Percentiles rank a stretch among this genome's conserved stretches.
phyloP scores from a whole-genome alignment of 2,797 vertebrate species.

The Hephaestus fuliginosus region DNA sequence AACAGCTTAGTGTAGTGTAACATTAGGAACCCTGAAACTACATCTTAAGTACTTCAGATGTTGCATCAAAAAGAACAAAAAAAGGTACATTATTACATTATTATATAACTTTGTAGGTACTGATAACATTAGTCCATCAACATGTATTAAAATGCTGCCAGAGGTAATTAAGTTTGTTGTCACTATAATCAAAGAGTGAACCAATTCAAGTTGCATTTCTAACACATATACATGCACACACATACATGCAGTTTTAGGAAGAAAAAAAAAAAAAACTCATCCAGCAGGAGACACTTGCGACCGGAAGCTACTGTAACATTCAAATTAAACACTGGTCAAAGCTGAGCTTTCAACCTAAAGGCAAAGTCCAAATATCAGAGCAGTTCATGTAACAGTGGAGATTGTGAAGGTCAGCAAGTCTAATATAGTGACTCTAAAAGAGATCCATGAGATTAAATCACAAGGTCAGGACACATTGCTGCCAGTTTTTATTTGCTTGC shows the following conservation, averaged over 20 bases:
- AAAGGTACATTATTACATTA: not conserved
- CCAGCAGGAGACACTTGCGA: not conserved
- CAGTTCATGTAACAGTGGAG: conserved; percentile 16
- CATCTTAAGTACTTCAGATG: not conserved
- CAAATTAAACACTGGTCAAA: conserved; percentile 24
- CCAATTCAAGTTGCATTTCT: not conserved
- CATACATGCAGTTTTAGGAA: not conserved
- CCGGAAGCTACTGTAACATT: not conserved
- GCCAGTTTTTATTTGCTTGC: not conserved
- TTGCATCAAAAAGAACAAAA: not conserved
- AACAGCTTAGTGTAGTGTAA: not conserved
- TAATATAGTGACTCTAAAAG: conserved; percentile 20
- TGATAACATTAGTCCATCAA: conserved; percentile 7
- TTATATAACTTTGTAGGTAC: not conserved
- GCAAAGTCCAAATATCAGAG: conserved; percentile 2
- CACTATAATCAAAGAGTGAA: not conserved
- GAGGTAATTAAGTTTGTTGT: not conserved
- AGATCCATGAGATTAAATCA: conserved; percentile 7
- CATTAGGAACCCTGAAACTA: not conserved
- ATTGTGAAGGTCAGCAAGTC: not conserved
- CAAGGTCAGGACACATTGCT: not conserved
- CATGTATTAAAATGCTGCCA: not conserved
- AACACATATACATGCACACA: not conserved
- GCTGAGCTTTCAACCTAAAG: conserved; percentile 17
- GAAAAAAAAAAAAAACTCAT: not conserved